A percentile compares a stretch with the other conserved stretches of the same genome.
These are phyloP conservation scores for Ecliptopera silaceata DNA, from an alignment of 2,888 invertebrate species.

Conservation along the genomic window DNA sequence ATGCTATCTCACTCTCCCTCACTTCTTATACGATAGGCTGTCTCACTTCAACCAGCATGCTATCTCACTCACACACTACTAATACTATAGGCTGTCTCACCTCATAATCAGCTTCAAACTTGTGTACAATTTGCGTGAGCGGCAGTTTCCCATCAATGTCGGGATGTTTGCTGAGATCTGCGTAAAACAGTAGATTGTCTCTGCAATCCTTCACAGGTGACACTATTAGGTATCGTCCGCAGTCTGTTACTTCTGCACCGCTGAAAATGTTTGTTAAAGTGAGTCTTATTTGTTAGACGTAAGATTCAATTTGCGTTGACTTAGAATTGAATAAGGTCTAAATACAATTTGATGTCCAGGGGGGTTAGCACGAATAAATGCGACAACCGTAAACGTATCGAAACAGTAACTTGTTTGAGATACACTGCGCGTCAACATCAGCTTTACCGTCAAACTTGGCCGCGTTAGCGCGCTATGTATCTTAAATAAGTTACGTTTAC, in stretches of 20 bases:
- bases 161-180: constrained; percentile 86
- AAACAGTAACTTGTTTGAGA: no score
- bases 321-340: no score
- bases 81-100: constrained; percentile 76
- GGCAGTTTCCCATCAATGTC: constrained; percentile 85
- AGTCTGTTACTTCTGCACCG: constrained; percentile 93
- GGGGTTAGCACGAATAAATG: no score
- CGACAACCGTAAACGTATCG: no score
- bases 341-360: no score
- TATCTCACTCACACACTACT: no score
- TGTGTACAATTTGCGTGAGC: constrained; percentile 91
- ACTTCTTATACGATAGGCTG: background rate
- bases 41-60: no score
- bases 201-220: constrained; percentile 94
- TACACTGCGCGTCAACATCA: no score
- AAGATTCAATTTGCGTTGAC: background rate
- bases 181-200: constrained; percentile 94
- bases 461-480: no score
- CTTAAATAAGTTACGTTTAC: no score
- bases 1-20: background rate
- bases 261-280: constrained; percentile 68
- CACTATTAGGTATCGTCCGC: constrained; percentile 94
- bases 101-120: constrained; percentile 97
- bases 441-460: no score
- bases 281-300: background rate